phyloP scores from a whole-genome alignment of 2,888 invertebrate species.

The Lochmaea capreae region DNA sequence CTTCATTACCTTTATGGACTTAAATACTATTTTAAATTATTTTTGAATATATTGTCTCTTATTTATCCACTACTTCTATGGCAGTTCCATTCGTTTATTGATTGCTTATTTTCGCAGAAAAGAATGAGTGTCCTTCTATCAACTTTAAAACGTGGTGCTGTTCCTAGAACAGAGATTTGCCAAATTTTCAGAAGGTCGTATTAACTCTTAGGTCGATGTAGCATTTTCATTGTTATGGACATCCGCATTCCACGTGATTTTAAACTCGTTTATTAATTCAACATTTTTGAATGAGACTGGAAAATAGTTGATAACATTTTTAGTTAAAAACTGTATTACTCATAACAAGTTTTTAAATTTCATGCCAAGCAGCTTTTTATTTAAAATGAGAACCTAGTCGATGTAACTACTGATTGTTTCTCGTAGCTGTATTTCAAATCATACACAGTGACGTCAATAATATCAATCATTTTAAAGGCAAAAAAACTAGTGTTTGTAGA shows the following conservation, averaged over 20 bases:
- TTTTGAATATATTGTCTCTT: not conserved
- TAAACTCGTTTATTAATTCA: not conserved
- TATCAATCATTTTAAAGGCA: no score
- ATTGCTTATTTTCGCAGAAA: not conserved
- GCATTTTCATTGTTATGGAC: not conserved
- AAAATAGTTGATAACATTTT: not conserved
- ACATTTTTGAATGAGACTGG: not conserved
- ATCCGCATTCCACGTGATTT: constrained; percentile 1
- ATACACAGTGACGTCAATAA: no score
- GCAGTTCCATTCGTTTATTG: not conserved
- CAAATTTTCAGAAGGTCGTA: not conserved
- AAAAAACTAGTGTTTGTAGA: no score
- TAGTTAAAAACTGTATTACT: not conserved
- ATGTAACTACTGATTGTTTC: no score
- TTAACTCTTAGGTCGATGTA: not conserved
- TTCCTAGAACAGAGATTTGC: not conserved
- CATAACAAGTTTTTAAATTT: no score
- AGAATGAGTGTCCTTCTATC: not conserved
- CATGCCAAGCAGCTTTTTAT: no score
- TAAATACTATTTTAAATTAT: no score
- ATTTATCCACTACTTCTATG: not conserved
- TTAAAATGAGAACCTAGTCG: no score
- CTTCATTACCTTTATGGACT: no score
- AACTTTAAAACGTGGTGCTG: not conserved
- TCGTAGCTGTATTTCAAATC: no score